A percentile compares a stretch with the other conserved stretches of the same genome.
phyloP scores from a whole-genome alignment of 1,140 invertebrate species.

The Drosophila navojoa region DNA sequence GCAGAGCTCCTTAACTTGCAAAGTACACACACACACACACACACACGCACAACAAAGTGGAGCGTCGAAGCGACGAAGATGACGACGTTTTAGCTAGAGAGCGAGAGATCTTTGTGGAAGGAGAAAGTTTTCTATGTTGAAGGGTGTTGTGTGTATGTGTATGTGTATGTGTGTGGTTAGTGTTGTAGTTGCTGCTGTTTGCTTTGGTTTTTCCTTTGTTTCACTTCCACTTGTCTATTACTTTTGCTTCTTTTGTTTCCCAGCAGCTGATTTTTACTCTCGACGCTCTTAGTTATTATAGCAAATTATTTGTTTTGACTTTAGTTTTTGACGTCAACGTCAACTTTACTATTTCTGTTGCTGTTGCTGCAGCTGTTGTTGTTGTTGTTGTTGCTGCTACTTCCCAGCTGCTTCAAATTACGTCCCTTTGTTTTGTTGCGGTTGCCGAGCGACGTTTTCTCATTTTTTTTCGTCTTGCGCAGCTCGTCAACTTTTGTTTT shows the following conservation, averaged over 20 bases:
- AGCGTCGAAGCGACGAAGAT: conserved; percentile 47
- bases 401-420: conserved; percentile 80
- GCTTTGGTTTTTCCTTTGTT: conserved; percentile 59
- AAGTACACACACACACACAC: conserved; percentile 50
- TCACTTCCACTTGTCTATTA: conserved; percentile 74
- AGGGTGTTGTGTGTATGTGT: conserved; percentile 44
- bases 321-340: conserved; percentile 67
- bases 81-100: conserved; percentile 56
- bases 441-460: conserved; percentile 62
- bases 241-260: conserved; percentile 46
- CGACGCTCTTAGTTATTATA: conserved; percentile 78
- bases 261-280: conserved; percentile 58
- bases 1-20: conserved; percentile 67
- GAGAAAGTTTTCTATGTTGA: conserved; percentile 73
- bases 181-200: conserved; percentile 23
- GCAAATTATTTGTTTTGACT: conserved; percentile 81
- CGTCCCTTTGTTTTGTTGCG: conserved; percentile 71
- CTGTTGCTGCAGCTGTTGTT: conserved; percentile 25
- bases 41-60: conserved; percentile 28
- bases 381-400: conserved; percentile 24
- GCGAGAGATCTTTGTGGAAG: conserved; percentile 40
- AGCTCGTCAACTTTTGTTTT: conserved; percentile 58
- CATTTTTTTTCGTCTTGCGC: conserved; percentile 42
- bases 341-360: conserved; percentile 27
- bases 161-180: conserved; percentile 5